Base-by-base conservation (phyloP, 2,797 vertebrate genomes). In the Parauchenoglanis punctatus region DNA sequence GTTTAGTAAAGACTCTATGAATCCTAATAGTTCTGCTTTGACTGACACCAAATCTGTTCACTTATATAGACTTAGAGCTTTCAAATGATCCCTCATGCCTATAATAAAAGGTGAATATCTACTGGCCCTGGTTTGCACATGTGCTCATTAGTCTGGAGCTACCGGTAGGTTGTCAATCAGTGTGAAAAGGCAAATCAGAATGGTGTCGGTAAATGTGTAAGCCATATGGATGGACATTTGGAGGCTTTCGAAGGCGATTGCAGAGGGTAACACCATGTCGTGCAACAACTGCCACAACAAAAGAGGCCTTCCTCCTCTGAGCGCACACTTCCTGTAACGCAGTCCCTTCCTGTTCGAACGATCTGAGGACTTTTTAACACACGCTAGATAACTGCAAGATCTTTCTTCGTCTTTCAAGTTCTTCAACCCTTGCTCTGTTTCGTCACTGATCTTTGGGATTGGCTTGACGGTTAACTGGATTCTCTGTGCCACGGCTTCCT, bases 191-290 rank as follows among this genome's bases (percentile, higher is more conserved):
- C 46, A 23, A 59, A 59, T 59, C 54, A 8, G 52, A 77, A 28
- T 77, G 75, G 75, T 54, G 75, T 31, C 25, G 15, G 2, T 52
- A 18, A 15, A 78, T 56, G 76, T 78, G 76, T 58, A 59, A 12
- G 54, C 31, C 77, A 40, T 58, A 80, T 40, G 56, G 77, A 80
- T 13, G 54, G 31, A 80, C 54, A 80, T 80, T 58, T 80, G 77
- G 77, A 59, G 76, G 28, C 28, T 28, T 58, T 35, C 7, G 15
- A 56, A 56, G 28, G 28, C 0, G 28, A 18, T 35, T 80, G 10
- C 23, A 80, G 18, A 11, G 7, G 2, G 15, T 28, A 77, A 54
- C 8, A 49, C 49, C 49, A 28, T n/a, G 75, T 77, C 49, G 54
- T 0, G n/a, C 8, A 76, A 76, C 12, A 5, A 31, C 52, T 20